Evolutionary conservation across 37 sponge, comb jelly and placozoan species (phyloP), one percentile per base, ranked within the genome.

Genomic region (Diacarnus erythraeanus): DNA sequence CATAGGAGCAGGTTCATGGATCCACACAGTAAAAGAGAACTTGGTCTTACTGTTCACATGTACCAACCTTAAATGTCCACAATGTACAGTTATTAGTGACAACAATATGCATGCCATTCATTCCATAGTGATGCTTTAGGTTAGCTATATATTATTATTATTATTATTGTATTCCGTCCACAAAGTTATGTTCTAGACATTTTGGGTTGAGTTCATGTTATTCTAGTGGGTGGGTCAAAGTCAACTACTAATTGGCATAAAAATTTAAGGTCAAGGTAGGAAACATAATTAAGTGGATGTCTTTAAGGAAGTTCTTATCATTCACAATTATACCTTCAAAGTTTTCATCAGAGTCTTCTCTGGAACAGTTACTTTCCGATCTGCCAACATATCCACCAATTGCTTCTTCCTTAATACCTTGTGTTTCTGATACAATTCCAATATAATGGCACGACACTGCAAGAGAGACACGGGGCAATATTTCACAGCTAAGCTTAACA

Each of bases 371-470:
- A 37, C 26, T 39, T 70, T 73, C 34, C 38, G 43, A 26, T 37
- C 59, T 29, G 25, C 51, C 26, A 81, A 47, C 58, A 59, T 64
- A 1, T 85, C 91, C 36, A 76, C 15, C n/a, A 90, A 39, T 35
- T 77, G 82, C 58, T 77, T 77, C 72, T 72, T 76, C 37, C 56
- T 67, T n/a, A 90, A 10, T 60, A n/a, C 37, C 37, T 58, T 30
- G 38, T 71, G 59, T 26, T 69, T 57, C 40, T 81, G 81, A 23
- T 68, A 78, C 51, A 90, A 25, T 23, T 70, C 26, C 27, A 85
- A 42, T 9, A 85, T n/a, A 5, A 42, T 37, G 6, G 26, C 22
- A 2, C 86, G 91, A 77, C 80, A 72, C 91, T 90, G 61, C 57
- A 42, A 44, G 3, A 75, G 31, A 67, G n/a, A n/a, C n/a, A n/a